Conservation (phyloP, 2,113 vertebrate species). For the Callithrix jacchus region DNA sequence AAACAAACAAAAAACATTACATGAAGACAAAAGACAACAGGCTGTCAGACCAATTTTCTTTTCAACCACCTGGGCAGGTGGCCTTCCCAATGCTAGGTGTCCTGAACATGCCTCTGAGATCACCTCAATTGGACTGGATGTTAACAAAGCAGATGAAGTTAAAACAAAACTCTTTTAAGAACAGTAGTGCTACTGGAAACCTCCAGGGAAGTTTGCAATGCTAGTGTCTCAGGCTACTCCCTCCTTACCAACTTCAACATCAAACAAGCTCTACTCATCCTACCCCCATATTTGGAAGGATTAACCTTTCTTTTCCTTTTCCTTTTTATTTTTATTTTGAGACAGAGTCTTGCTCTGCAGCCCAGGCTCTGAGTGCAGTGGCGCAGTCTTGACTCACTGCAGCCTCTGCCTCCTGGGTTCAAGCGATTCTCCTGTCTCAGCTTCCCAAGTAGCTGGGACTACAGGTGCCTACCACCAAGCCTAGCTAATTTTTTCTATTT, state of each 20-base stretch:
- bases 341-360: too few relatives aligned
- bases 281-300: background rate
- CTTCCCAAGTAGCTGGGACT: too few relatives aligned
- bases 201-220: background rate
- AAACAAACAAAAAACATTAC: conserved; percentile 71
- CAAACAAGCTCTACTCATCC: background rate
- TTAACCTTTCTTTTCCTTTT: background rate
- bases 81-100: background rate
- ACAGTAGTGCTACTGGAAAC: conserved; percentile 55
- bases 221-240: background rate
- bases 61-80: background rate
- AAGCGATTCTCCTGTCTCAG: too few relatives aligned
- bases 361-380: too few relatives aligned
- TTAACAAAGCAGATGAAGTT: conserved; percentile 31
- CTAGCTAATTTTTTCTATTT: too few relatives aligned
- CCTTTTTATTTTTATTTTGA: background rate
- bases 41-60: conserved; percentile 20
- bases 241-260: background rate
- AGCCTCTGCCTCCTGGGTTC: too few relatives aligned
- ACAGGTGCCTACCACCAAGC: too few relatives aligned
- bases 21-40: conserved; percentile 55
- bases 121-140: background rate
- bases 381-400: too few relatives aligned
- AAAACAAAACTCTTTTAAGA: conserved; percentile 50
- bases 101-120: background rate